These are phyloP conservation scores for Trigoniulus corallinus DNA, from an alignment of 1,140 invertebrate species.

Conservation along the genomic window DNA sequence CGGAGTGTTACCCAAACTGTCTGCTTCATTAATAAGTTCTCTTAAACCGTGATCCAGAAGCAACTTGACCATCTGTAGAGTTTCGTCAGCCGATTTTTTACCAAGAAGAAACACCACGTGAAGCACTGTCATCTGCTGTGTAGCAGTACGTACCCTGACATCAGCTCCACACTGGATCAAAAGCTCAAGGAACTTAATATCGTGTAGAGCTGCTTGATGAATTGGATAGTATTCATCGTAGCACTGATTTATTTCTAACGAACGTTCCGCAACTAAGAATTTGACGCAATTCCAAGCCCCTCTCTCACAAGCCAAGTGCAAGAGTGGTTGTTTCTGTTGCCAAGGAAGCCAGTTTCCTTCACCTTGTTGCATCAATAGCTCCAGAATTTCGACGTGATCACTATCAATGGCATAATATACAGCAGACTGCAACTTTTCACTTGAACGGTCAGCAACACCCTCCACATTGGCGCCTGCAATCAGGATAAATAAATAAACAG, in stretches of 20 bases:
- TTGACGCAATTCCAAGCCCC: slow-evolving; percentile 52
- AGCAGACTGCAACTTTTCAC: slow-evolving; percentile 47
- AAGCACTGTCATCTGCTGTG: slow-evolving; percentile 51
- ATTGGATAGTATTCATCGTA: slow-evolving; percentile 61
- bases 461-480: slow-evolving; percentile 4
- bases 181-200: slow-evolving; percentile 44
- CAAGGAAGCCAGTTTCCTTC: slow-evolving; percentile 47
- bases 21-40: slow-evolving; percentile 51
- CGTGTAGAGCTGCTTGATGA: slow-evolving; percentile 49
- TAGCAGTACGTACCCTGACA: slow-evolving; percentile 46
- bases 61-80: slow-evolving; percentile 41
- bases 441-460: slow-evolving; percentile 21
- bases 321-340: slow-evolving; percentile 37
- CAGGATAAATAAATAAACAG: neutral
- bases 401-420: slow-evolving; percentile 55
- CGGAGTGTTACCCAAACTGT: slow-evolving; percentile 43
- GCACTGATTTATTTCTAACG: slow-evolving; percentile 51
- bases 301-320: slow-evolving; percentile 47
- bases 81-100: slow-evolving; percentile 49
- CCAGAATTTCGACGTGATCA: slow-evolving; percentile 41
- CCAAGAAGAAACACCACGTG: slow-evolving; percentile 33
- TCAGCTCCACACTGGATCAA: slow-evolving; percentile 44
- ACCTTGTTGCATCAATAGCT: slow-evolving; percentile 43
- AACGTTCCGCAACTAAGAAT: slow-evolving; percentile 41
- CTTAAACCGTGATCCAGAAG: slow-evolving; percentile 43